Evolutionary conservation across 2,888 invertebrate genomes (phyloP).

Genomic region (Lepidocyrtinus sp.): DNA sequence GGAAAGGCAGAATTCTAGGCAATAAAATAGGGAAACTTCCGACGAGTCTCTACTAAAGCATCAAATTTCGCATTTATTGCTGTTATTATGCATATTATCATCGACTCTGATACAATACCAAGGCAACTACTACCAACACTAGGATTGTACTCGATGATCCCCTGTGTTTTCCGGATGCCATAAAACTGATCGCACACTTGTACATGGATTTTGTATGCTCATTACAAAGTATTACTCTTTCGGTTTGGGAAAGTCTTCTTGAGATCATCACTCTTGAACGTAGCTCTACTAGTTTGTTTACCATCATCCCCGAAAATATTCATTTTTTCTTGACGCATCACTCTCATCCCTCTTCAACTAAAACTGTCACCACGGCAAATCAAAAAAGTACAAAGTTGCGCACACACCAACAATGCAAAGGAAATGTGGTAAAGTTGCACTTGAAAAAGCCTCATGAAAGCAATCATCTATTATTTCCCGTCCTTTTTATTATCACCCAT

Average conservation of each 20-base stretch:
- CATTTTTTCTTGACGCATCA: background rate
- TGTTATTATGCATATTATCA: conserved; percentile 12
- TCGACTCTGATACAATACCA: conserved; percentile 5
- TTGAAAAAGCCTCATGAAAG: conserved; percentile 37
- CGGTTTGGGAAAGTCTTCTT: conserved; percentile 35
- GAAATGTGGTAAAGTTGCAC: conserved; percentile 28
- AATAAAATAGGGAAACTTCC: conserved; percentile 41
- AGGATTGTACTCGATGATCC: no score
- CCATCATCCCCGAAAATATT: background rate
- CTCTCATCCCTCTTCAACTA: background rate
- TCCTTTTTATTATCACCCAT: background rate
- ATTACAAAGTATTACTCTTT: conserved; percentile 23
- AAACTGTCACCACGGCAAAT: no score
- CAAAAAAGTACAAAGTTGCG: background rate
- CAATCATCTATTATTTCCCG: background rate
- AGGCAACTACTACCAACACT: conserved; percentile 21
- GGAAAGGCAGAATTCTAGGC: conserved; percentile 29
- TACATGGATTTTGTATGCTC: no score
- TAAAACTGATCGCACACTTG: conserved; percentile 45
- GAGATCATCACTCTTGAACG: conserved; percentile 9
- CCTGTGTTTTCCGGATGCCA: conserved; percentile 22
- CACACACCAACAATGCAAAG: background rate
- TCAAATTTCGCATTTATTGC: conserved; percentile 30
- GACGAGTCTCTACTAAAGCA: background rate
- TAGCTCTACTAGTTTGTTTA: background rate